A percentile compares a stretch with the other conserved stretches of the same genome.
Conservation (phyloP, 2,888 invertebrate genomes). For the Rhynchonema sp. region DNA sequence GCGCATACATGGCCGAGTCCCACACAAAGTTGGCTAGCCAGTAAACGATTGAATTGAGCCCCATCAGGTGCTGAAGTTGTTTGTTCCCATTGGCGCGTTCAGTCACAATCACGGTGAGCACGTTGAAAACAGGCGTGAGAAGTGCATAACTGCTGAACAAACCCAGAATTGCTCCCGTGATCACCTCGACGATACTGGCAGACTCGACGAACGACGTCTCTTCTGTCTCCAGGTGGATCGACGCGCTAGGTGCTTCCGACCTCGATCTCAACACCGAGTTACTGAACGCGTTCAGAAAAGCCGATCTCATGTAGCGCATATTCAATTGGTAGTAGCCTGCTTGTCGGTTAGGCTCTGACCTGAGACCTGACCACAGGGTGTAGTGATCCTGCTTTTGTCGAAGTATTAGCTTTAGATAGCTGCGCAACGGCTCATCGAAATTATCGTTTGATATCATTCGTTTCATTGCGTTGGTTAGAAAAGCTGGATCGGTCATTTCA, state of each 20-base stretch:
- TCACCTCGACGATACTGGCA: not conserved
- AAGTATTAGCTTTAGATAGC: not conserved
- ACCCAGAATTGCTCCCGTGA: not conserved
- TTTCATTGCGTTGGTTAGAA: not conserved
- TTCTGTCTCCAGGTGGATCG: not conserved
- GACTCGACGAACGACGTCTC: not conserved
- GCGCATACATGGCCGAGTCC: conserved; percentile 36
- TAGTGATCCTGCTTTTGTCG: not conserved
- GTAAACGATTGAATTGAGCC: conserved; percentile 49
- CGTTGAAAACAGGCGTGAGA: not conserved
- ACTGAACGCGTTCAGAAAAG: not conserved
- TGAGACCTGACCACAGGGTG: not conserved
- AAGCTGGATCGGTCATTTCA: too few relatives aligned
- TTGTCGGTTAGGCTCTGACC: not conserved
- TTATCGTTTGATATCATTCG: not conserved
- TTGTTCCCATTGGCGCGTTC: conserved; percentile 52
- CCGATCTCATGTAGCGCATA: not conserved
- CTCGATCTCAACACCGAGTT: not conserved
- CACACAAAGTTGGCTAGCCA: conserved; percentile 50
- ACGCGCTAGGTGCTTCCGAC: not conserved
- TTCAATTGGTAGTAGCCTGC: too few relatives aligned
- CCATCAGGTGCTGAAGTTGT: conserved; percentile 52
- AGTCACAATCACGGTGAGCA: conserved; percentile 38
- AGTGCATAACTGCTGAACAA: conserved; percentile 1
- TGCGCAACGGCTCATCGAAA: not conserved